Evolutionary conservation across 1,140 invertebrate species (phyloP).

Genomic region (Drosophila carrolli): DNA sequence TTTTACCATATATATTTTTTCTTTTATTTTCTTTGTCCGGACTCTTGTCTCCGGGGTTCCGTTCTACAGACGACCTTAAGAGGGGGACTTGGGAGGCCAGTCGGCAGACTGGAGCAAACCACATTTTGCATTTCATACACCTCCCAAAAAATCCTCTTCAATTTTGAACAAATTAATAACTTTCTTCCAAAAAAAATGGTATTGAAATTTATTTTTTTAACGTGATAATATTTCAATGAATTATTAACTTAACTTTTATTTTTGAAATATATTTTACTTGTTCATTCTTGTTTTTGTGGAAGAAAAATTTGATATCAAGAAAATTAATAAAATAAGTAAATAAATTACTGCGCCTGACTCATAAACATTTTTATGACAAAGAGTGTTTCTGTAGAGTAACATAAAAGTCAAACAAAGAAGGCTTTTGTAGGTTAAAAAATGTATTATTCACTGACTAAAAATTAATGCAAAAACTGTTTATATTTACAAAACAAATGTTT

Average conservation of each 20-base stretch:
- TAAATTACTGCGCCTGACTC: not conserved
- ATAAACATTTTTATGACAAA: not conserved
- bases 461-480: no score
- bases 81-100: slow-evolving; percentile 45
- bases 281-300: no score
- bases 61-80: slow-evolving; percentile 81
- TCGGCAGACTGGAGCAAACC: slow-evolving; percentile 78
- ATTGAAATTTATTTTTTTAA: no score
- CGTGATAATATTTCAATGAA: no score
- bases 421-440: not conserved
- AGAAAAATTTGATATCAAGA: not conserved
- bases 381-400: not conserved
- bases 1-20: not conserved
- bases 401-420: not conserved
- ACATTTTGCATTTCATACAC: slow-evolving; percentile 52
- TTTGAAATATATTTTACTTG: no score
- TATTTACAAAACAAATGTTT: not conserved
- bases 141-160: not conserved
- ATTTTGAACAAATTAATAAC: no score
- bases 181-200: no score
- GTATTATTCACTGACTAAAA: not conserved
- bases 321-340: not conserved
- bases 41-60: slow-evolving; percentile 58
- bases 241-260: no score
- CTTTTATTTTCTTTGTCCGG: slow-evolving; percentile 18